phyloP scores from a whole-genome alignment of 2,888 invertebrate species.

The Caenorhabditis sinica region DNA sequence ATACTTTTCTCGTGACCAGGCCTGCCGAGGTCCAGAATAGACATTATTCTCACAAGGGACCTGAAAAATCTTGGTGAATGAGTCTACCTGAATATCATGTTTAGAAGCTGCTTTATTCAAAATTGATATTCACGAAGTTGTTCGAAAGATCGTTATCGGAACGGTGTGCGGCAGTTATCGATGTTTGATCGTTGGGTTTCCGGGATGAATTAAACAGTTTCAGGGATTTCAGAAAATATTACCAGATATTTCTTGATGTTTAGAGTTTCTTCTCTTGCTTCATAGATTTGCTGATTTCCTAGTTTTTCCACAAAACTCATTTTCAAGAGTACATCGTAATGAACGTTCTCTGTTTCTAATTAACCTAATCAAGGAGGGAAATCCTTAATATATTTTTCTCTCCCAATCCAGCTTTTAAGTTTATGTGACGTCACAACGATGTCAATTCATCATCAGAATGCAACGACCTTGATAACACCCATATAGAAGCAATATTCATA shows the following conservation, averaged over 20 bases:
- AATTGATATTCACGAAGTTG: constrained; percentile 22
- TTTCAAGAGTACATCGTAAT: background rate
- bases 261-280: background rate
- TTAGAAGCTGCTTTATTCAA: background rate
- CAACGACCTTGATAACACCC: constrained; percentile 59
- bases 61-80: background rate
- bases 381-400: background rate
- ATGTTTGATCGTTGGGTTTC: constrained; percentile 23
- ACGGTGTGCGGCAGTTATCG: background rate
- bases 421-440: constrained; percentile 39
- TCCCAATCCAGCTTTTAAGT: background rate
- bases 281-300: background rate
- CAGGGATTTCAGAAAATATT: background rate
- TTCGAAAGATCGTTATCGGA: constrained; percentile 22
- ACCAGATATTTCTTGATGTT: background rate
- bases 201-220: background rate
- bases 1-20: constrained; percentile 8
- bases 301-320: background rate
- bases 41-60: background rate
- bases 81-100: background rate
- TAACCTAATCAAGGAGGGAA: background rate
- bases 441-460: constrained; percentile 43
- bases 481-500: constrained; percentile 45
- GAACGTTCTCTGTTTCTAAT: constrained; percentile 15
- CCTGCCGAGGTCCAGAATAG: constrained; percentile 14